Base-by-base conservation (phyloP, 2,888 invertebrate species). In the Agrilus cyanescens region DNA sequence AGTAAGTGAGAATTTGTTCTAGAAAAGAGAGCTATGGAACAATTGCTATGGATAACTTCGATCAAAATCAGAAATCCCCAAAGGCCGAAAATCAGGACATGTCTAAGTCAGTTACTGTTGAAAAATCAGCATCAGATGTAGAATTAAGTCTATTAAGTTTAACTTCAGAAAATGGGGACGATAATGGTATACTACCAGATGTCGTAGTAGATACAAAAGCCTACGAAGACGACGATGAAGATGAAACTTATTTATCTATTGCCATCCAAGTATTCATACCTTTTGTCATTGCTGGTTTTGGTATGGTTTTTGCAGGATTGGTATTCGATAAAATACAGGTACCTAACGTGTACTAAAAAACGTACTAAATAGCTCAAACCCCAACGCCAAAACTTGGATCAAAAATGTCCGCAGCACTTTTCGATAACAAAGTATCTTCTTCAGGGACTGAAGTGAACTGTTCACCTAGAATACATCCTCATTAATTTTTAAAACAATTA, bases 251-350 rank as follows among this genome's bases (percentile, higher is more conserved):
- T 59, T 65, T 73, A 48, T 71, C 75, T 29, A 75, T 78, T 51
- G 72, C 75, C 20, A 69, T 78, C 50, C 79, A 85, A 68, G 82
- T 85, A 30, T 73, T 74, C 53, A 73, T 76, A 56, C 85, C 85
- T 13, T 84, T 82, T 62, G 67, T 84, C 44, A 74, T 85, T 44
- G 84, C 85, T 47, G 85, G 85, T 18, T 73, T 82, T 57, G 85
- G 85, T 37, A 85, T 82, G 78, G 85, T 86, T 20, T 78, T 78
- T 47, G 85, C 85, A 46, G 85, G 85, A 40, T 67, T 84, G 46
- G 80, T 84, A 33, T 70, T 85, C 44, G 82, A 84, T 61, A 66
- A 72, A 52, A 83, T 84, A 50, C 81, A 82, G 70, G 80, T 80
- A 63, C 7, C n/a, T n/a, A n/a, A n/a, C n/a, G n/a, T n/a, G n/a